phyloP scores from a whole-genome alignment of 2,888 invertebrate species.

The Cylloceria caligata region DNA sequence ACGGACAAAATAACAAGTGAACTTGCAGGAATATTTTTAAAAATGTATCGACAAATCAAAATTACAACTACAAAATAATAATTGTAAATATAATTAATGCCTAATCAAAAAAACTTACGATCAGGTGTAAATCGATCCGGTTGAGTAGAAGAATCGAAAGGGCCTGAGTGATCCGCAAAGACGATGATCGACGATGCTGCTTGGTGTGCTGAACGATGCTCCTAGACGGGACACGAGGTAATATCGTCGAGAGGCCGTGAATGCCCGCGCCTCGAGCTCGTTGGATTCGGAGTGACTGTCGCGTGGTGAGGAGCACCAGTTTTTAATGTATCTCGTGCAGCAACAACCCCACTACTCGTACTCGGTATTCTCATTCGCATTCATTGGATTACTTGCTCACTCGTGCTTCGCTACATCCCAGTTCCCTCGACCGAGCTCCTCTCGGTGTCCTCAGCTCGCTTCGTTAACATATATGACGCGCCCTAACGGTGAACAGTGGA shows the following conservation, averaged over 20 bases:
- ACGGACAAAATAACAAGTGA: background rate
- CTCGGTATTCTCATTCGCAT: background rate
- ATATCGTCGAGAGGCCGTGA: conserved; percentile 24
- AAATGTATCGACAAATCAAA: background rate
- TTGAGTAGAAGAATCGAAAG: conserved; percentile 11
- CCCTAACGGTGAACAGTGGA: too few species aligned
- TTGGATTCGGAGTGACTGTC: conserved; percentile 70
- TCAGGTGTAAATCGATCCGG: background rate
- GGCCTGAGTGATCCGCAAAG: background rate
- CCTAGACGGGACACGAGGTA: conserved; percentile 8
- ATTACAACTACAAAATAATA: background rate
- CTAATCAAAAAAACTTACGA: conserved; percentile 9
- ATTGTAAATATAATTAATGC: background rate
- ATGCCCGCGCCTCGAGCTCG: conserved; percentile 37
- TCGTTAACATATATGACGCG: conserved; percentile 30
- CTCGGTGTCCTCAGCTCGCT: conserved; percentile 1
- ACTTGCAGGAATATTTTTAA: background rate
- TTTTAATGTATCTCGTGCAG: conserved; percentile 72
- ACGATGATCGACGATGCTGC: background rate
- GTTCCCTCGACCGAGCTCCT: conserved; percentile 26
- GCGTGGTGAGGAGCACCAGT: conserved; percentile 69
- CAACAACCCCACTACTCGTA: conserved; percentile 55
- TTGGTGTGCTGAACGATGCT: conserved; percentile 20
- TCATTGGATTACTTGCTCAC: background rate
- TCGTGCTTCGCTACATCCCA: conserved; percentile 14